Base-by-base conservation (phyloP, 30 jellyfish, hydroid and myxozoan species). In the Nemopilema nomurai region DNA sequence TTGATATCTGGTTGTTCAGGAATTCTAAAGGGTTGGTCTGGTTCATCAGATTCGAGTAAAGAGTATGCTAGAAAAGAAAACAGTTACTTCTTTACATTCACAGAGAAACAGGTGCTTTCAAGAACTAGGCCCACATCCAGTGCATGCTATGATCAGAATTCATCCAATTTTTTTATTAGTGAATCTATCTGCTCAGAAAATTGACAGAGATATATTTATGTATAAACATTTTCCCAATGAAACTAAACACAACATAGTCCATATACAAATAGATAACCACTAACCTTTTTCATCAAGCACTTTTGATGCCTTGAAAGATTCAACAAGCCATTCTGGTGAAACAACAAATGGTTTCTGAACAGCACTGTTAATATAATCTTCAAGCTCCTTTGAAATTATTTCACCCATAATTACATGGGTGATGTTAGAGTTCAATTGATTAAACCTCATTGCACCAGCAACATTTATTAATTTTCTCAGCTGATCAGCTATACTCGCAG, bases 361-460 rank as follows among this genome's bases (percentile, higher is more conserved):
- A 30, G 28, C 33, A n/a, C 66, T 82, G 1, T 50, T 74, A 0
- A 95, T 28, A 65, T 27, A 90, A 22, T 52, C 84, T 62, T 65
- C 51, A 19, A 85, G 67, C 0, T 57, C 90, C 26, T 71, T 75
- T 21, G 94, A 77, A 8, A 84, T 85, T 16, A 24, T 31, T 20
- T 86, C 94, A 25, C 97, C 97, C 17, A 89, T 49, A 53, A 95
- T 82, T 19, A 90, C 82, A 82, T 95, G 99, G 18, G 99, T 90
- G 0, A 95, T 86, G 29, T 71, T 66, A 7, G 90, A 96, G 33
- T 70, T 87, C 25, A 90, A 24, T 22, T 23, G 66, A 51, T 71
- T 78, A 26, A 83, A 82, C 22, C 97, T 85, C 91, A 87, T 79
- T 7, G 96, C 99, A 16, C 99, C 99, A 51, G 96, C 97, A 41